phyloP scores from a whole-genome alignment of 2,888 invertebrate genomes.

The Embidobia sp. region DNA sequence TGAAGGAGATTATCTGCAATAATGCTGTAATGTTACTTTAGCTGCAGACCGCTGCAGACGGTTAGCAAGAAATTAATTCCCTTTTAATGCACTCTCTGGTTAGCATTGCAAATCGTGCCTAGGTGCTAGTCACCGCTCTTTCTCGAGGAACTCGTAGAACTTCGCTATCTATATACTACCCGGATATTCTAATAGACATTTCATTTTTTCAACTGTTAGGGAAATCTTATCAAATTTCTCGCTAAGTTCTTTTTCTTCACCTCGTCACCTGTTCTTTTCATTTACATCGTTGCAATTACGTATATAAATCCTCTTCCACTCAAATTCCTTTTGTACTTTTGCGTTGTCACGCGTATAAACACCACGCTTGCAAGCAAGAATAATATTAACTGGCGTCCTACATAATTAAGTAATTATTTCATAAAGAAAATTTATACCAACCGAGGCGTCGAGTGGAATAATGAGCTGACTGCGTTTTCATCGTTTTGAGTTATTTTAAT shows the following conservation, averaged over 20 bases:
- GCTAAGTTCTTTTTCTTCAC: constrained; percentile 18
- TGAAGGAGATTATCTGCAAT: constrained; percentile 73
- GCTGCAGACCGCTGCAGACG: constrained; percentile 74
- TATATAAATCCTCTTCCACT: constrained; percentile 6
- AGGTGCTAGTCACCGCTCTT: constrained; percentile 63
- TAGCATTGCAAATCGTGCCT: constrained; percentile 79
- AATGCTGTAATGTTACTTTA: constrained; percentile 71
- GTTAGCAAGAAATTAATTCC: constrained; percentile 80
- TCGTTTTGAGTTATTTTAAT: too few species aligned
- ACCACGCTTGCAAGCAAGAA: background rate
- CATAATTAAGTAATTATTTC: constrained; percentile 13
- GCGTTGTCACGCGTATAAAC: constrained; percentile 9
- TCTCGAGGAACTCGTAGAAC: constrained; percentile 61
- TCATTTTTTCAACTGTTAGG: constrained; percentile 69
- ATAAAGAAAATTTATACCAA: too few species aligned
- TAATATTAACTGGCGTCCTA: background rate
- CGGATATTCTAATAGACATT: constrained; percentile 45
- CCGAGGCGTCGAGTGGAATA: too few species aligned
- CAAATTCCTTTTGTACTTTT: constrained; percentile 13
- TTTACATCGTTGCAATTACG: constrained; percentile 20
- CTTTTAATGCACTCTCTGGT: constrained; percentile 79
- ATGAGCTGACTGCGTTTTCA: too few species aligned
- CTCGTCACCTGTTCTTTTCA: constrained; percentile 43
- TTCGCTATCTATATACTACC: constrained; percentile 45
- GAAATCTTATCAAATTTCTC: constrained; percentile 68